Evolutionary conservation across 2,113 vertebrate genomes (phyloP).

Genomic region (Colaptes auratus): DNA sequence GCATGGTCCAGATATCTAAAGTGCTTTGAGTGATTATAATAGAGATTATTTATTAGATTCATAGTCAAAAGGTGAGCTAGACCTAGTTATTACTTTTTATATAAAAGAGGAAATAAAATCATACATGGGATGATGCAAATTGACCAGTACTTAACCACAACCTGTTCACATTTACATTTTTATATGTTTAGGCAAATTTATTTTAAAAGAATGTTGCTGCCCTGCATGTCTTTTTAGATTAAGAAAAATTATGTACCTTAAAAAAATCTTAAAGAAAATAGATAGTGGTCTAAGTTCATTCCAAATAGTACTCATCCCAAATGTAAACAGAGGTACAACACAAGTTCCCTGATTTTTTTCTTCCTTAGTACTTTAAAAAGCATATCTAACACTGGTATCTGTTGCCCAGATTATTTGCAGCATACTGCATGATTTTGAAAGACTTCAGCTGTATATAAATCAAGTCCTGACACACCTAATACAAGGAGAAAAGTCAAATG

Average conservation of each 20-base stretch:
- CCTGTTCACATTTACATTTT: slow-evolving; percentile 34
- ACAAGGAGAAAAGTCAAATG: slow-evolving; percentile 11
- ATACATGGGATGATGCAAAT: slow-evolving; percentile 13
- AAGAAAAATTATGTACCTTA: slow-evolving; percentile 60
- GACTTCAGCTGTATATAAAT: slow-evolving; percentile 25
- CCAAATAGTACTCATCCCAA: slow-evolving; percentile 52
- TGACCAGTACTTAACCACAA: slow-evolving; percentile 20
- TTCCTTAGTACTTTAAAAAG: slow-evolving; percentile 48
- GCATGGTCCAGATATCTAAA: slow-evolving; percentile 95
- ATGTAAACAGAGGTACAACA: slow-evolving; percentile 75
- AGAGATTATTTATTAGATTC: slow-evolving; percentile 50
- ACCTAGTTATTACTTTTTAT: not conserved
- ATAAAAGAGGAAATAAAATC: not conserved
- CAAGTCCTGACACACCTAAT: slow-evolving; percentile 26
- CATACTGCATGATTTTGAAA: slow-evolving; percentile 27
- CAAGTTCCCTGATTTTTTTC: slow-evolving; percentile 71
- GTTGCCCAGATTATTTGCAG: slow-evolving; percentile 35
- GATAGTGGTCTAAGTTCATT: slow-evolving; percentile 64
- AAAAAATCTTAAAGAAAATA: slow-evolving; percentile 39
- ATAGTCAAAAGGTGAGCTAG: slow-evolving; percentile 51
- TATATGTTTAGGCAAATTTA: slow-evolving; percentile 42
- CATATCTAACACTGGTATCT: slow-evolving; percentile 42
- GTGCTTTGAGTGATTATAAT: slow-evolving; percentile 90
- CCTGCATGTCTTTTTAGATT: slow-evolving; percentile 54
- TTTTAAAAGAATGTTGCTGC: slow-evolving; percentile 27